Evolutionary conservation across 1,140 invertebrate species (phyloP).

Genomic region (Caerostris extrusa): DNA sequence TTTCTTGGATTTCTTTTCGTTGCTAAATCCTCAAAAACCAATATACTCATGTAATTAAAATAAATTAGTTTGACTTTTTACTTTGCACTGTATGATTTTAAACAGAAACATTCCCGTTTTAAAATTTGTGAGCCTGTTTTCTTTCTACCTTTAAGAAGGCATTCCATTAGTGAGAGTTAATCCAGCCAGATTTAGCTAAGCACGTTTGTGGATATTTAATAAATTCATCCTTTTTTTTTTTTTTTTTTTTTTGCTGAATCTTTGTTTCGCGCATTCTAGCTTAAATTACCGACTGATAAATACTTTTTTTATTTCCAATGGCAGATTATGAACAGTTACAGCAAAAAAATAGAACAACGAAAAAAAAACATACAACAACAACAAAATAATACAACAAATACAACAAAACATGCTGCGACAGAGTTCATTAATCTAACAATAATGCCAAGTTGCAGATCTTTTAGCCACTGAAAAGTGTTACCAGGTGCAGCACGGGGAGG

Average conservation of each 20-base stretch:
- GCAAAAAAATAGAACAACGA: no score
- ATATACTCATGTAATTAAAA: constrained; percentile 39
- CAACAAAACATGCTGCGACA: no score
- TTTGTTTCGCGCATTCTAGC: not conserved
- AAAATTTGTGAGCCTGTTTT: not conserved
- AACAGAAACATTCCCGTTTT: not conserved
- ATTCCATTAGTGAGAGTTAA: not conserved
- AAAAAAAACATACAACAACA: no score
- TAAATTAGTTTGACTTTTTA: constrained; percentile 26
- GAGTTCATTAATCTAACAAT: no score
- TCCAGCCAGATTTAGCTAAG: not conserved
- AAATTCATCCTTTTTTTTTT: not conserved
- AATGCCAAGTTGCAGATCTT: no score
- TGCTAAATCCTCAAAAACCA: not conserved
- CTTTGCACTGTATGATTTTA: not conserved
- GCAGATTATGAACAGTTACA: no score
- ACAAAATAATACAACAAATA: no score
- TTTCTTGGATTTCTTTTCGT: not conserved
- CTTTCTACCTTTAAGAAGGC: not conserved
- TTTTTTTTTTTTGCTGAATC: not conserved
- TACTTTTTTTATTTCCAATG: no score
- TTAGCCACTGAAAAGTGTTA: no score
- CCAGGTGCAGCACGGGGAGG: no score
- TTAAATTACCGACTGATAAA: not conserved
- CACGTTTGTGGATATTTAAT: not conserved